A percentile compares a stretch with the other conserved stretches of the same genome.
Conservation (phyloP, 1,140 invertebrate genomes). For the Yoshiicerus persimilis region DNA sequence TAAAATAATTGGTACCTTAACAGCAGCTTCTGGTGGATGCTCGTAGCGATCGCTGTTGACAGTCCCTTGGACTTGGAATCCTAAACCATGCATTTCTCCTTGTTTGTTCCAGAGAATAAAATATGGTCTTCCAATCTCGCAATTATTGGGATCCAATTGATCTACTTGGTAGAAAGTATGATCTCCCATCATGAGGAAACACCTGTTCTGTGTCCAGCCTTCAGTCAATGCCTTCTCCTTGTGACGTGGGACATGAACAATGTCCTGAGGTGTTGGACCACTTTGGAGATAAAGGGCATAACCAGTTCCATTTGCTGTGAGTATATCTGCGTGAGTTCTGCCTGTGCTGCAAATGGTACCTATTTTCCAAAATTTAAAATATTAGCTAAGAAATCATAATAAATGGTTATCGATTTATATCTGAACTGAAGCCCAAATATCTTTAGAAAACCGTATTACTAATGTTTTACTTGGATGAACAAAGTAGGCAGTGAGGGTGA, state of each 20-base stretch:
- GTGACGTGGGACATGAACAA: constrained; percentile 21
- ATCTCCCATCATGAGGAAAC: constrained; percentile 32
- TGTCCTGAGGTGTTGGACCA: neutral
- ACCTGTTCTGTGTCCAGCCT: constrained; percentile 26
- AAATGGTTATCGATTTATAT: too few species aligned
- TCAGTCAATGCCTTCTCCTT: neutral
- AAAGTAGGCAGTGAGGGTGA: constrained; percentile 1
- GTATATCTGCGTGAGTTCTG: neutral
- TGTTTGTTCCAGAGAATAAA: constrained; percentile 25
- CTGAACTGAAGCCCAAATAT: neutral
- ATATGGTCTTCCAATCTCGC: neutral
- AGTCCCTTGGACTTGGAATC: neutral
- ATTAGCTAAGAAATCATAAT: neutral
- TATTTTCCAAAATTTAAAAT: neutral
- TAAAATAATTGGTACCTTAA: constrained; percentile 8
- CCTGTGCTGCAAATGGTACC: constrained; percentile 24
- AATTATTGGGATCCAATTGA: neutral
- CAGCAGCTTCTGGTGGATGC: neutral
- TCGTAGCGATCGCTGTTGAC: neutral
- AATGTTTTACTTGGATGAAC: neutral
- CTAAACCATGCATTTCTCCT: constrained; percentile 15
- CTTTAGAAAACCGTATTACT: neutral
- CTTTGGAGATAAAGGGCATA: constrained; percentile 15
- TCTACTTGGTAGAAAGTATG: constrained; percentile 18
- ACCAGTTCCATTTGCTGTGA: constrained; percentile 15